Percentiles rank a stretch among this genome's conserved stretches.
Conservation (phyloP, 2,888 invertebrate species). For the Amiota communis region DNA sequence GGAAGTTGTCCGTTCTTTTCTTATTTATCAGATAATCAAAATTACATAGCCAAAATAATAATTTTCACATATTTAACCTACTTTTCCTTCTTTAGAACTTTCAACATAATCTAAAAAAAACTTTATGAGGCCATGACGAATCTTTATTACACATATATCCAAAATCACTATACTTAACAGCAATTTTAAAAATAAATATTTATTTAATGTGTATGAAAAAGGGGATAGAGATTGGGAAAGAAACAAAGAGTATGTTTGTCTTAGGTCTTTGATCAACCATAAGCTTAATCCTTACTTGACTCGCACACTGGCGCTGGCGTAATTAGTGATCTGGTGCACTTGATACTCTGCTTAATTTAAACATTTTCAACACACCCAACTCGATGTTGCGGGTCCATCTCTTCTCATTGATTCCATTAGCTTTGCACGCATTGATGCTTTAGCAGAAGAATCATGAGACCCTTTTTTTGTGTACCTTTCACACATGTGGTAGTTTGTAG, state of each 20-base stretch:
- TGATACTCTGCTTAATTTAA: slow-evolving; percentile 69
- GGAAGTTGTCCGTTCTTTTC: background rate
- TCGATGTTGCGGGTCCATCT: slow-evolving; percentile 30
- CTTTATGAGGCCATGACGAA: no score
- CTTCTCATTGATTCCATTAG: background rate
- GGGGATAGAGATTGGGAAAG: background rate
- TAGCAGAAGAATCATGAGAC: no score
- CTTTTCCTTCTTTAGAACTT: background rate
- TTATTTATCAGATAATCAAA: slow-evolving; percentile 9
- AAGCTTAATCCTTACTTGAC: background rate
- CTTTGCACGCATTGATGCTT: background rate
- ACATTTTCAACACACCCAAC: slow-evolving; percentile 64
- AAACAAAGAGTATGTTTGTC: background rate
- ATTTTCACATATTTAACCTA: slow-evolving; percentile 20
- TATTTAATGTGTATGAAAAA: background rate
- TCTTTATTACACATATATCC: no score
- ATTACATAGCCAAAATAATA: slow-evolving; percentile 15
- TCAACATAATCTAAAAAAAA: no score
- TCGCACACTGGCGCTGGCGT: slow-evolving; percentile 58
- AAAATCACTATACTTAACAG: slow-evolving; percentile 14
- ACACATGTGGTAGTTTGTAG: no score
- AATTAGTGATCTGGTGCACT: slow-evolving; percentile 71
- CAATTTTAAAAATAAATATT: slow-evolving; percentile 23
- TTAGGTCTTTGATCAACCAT: no score
- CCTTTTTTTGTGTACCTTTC: no score